Evolutionary conservation across 2,113 vertebrate genomes (phyloP).

Genomic region (Cephalopholis sonnerati): DNA sequence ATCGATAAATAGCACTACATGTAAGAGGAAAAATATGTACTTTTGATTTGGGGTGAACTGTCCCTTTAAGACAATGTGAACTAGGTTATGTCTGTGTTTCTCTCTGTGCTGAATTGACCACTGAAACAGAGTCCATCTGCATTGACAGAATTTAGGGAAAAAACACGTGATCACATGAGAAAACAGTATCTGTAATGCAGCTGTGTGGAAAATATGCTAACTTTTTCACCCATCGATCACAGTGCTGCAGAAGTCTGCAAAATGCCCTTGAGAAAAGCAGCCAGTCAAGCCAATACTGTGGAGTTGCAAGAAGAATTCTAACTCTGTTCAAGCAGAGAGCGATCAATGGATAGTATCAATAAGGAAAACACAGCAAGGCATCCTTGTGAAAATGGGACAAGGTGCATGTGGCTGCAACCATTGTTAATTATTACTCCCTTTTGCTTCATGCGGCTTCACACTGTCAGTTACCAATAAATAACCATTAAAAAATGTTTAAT

Average conservation of each 20-base stretch:
- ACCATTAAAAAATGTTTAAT: background rate
- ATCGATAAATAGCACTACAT: too few relatives aligned
- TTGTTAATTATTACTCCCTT: background rate
- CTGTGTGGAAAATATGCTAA: background rate
- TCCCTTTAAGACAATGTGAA: background rate
- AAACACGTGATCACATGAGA: background rate
- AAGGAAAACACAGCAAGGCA: conserved; percentile 21
- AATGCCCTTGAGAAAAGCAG: conserved; percentile 19
- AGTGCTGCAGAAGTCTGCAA: background rate
- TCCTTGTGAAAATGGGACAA: background rate
- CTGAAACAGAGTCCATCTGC: background rate
- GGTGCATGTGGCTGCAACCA: conserved; percentile 7
- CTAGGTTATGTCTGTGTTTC: background rate
- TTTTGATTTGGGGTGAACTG: too few relatives aligned
- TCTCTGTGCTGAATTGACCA: background rate
- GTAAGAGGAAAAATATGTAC: too few relatives aligned
- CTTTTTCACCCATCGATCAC: background rate
- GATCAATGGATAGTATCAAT: conserved; percentile 28
- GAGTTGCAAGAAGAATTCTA: conserved; percentile 17
- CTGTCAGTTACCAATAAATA: background rate
- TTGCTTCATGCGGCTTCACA: background rate
- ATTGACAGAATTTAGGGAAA: background rate
- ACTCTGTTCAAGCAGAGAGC: background rate
- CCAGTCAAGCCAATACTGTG: conserved; percentile 22
- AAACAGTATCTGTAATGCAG: background rate